phyloP scores from a whole-genome alignment of 2,888 invertebrate species.

The Tyria jacobaeae region DNA sequence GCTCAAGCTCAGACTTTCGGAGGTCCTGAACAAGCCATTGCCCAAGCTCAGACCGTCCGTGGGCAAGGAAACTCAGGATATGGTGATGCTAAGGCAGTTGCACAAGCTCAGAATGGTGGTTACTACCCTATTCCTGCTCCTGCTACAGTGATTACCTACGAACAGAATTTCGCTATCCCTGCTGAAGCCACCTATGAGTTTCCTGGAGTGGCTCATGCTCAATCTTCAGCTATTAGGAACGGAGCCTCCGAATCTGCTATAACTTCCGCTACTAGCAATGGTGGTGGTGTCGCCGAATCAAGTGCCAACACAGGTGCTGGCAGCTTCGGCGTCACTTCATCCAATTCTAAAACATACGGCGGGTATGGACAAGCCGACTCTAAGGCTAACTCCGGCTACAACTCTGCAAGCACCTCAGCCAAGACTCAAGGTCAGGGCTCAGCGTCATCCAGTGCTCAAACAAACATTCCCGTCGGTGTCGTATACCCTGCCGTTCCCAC shows the following conservation, averaged over 20 bases:
- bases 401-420: slow-evolving; percentile 63
- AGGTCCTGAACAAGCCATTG: slow-evolving; percentile 45
- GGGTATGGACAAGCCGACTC: slow-evolving; percentile 73
- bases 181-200: slow-evolving; percentile 42
- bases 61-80: too few species aligned
- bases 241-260: slow-evolving; percentile 62
- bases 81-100: slow-evolving; percentile 42
- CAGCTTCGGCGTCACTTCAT: slow-evolving; percentile 61
- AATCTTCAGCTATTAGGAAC: slow-evolving; percentile 65
- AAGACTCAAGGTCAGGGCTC: slow-evolving; percentile 63
- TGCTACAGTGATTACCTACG: slow-evolving; percentile 70
- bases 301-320: slow-evolving; percentile 66
- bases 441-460: slow-evolving; percentile 65
- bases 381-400: slow-evolving; percentile 63
- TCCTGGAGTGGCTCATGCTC: slow-evolving; percentile 58
- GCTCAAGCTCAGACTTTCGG: slow-evolving; percentile 47
- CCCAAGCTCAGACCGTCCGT: slow-evolving; percentile 46
- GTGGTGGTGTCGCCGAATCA: slow-evolving; percentile 66
- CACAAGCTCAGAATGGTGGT: slow-evolving; percentile 47
- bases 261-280: slow-evolving; percentile 64
- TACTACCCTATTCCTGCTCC: slow-evolving; percentile 72
- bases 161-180: slow-evolving; percentile 66
- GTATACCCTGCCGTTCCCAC: slow-evolving; percentile 44
- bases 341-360: slow-evolving; percentile 67
- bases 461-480: slow-evolving; percentile 49